A percentile compares a stretch with the other conserved stretches of the same genome.
Conservation (phyloP, 2,888 invertebrate genomes). For the Notocelia uddmanniana region DNA sequence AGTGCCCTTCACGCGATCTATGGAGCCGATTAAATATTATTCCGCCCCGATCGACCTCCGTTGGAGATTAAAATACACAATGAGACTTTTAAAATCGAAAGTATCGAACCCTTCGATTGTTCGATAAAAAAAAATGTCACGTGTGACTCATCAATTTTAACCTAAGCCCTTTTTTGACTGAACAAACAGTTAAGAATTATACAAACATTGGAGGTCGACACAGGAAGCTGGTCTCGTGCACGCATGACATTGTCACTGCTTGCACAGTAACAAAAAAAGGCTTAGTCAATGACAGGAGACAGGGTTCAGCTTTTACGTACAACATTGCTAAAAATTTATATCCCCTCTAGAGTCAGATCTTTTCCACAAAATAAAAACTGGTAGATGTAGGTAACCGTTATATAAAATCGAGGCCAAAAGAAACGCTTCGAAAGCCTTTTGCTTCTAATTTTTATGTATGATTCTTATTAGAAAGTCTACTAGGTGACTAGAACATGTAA, state of each 20-base stretch:
- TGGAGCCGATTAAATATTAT: slow-evolving; percentile 45
- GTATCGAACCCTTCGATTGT: slow-evolving; percentile 49
- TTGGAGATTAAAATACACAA: slow-evolving; percentile 45
- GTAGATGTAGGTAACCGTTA: no score
- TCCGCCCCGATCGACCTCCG: slow-evolving; percentile 30
- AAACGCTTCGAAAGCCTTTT: no score
- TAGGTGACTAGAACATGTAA: neutral
- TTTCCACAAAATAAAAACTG: neutral
- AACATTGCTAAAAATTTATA: slow-evolving; percentile 10
- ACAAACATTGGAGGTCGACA: slow-evolving; percentile 65
- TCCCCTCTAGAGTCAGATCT: neutral
- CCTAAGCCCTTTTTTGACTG: slow-evolving; percentile 58
- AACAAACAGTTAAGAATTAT: slow-evolving; percentile 72
- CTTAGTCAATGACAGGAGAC: slow-evolving; percentile 42
- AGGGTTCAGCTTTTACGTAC: slow-evolving; percentile 33
- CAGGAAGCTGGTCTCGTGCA: slow-evolving; percentile 65
- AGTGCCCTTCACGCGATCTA: slow-evolving; percentile 50
- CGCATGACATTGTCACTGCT: slow-evolving; percentile 54
- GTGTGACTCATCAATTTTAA: slow-evolving; percentile 71
- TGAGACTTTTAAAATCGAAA: slow-evolving; percentile 56
- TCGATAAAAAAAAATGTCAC: slow-evolving; percentile 52
- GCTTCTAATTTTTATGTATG: no score
- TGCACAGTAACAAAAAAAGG: slow-evolving; percentile 39
- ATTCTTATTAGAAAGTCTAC: neutral
- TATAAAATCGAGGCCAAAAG: no score